phyloP scores from a whole-genome alignment of 1,140 invertebrate species.

The Cherax destructor region DNA sequence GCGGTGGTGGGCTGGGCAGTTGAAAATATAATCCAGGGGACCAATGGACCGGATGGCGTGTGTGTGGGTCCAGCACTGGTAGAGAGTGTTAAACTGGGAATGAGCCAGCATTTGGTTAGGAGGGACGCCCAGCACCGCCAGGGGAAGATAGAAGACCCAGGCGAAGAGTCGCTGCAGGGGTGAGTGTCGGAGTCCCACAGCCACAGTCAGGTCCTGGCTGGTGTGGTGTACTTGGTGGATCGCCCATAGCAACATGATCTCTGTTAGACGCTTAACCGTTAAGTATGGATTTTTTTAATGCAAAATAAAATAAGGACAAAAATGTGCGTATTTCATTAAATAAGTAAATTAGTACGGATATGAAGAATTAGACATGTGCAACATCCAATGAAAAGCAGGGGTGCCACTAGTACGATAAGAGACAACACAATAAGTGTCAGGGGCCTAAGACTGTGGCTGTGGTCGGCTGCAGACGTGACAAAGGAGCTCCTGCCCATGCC shows the following conservation, averaged over 20 bases:
- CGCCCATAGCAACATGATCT: conserved; percentile 94
- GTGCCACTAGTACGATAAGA: too few relatives aligned
- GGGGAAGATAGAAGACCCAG: conserved; percentile 90
- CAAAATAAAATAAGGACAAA: too few relatives aligned
- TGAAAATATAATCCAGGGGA: conserved; percentile 89
- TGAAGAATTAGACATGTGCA: too few relatives aligned
- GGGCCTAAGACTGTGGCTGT: too few relatives aligned
- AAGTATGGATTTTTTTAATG: too few relatives aligned
- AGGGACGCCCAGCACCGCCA: conserved; percentile 86
- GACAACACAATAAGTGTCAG: too few relatives aligned
- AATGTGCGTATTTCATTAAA: too few relatives aligned
- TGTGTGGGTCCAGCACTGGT: conserved; percentile 96
- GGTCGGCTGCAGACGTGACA: too few relatives aligned
- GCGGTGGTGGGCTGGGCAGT: conserved; percentile 91
- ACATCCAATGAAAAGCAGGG: too few relatives aligned
- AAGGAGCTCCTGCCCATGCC: too few relatives aligned
- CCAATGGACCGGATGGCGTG: conserved; percentile 86
- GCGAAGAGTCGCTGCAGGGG: conserved; percentile 86
- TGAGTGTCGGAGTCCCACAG: conserved; percentile 90
- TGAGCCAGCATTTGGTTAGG: conserved; percentile 90
- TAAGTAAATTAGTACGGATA: too few relatives aligned
- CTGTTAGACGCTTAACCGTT: conserved; percentile 72
- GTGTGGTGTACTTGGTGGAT: conserved; percentile 97
- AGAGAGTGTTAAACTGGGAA: conserved; percentile 90
- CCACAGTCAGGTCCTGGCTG: conserved; percentile 95